These are phyloP conservation scores for Ailurus styani DNA, from an alignment of 2,113 vertebrate species.

Conservation along the genomic window DNA sequence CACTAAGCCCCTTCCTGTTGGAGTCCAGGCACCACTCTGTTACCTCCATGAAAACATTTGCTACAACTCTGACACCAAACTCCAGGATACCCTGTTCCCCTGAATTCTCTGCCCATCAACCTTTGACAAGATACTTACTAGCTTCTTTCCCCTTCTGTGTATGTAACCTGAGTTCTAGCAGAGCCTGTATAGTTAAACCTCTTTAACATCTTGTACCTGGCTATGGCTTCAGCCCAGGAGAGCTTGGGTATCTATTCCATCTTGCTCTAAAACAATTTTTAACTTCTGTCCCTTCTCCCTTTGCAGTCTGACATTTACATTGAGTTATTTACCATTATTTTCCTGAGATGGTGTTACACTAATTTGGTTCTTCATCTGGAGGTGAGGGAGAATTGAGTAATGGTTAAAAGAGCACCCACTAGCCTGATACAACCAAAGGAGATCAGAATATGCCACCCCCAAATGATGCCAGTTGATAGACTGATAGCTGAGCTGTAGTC, in stretches of 20 bases:
- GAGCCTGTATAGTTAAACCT: neutral
- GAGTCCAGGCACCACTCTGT: neutral
- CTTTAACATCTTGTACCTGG: neutral
- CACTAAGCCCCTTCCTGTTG: neutral
- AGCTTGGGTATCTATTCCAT: neutral
- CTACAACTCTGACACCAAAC: neutral
- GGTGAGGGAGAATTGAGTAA: neutral
- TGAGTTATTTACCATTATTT: neutral
- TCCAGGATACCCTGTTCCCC: neutral
- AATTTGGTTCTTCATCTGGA: neutral
- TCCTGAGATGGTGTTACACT: neutral
- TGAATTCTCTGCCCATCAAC: neutral
- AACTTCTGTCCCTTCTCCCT: neutral
- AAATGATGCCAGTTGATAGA: neutral
- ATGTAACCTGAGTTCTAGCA: neutral
- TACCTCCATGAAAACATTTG: neutral
- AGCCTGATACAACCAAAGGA: neutral
- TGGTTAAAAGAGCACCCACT: neutral
- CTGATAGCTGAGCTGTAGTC: neutral
- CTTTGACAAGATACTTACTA: neutral
- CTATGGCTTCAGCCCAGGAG: neutral
- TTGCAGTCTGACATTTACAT: neutral
- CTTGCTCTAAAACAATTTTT: neutral
- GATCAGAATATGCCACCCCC: neutral
- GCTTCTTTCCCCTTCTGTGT: neutral